Evolutionary conservation across 2,113 vertebrate genomes (phyloP), one percentile per base, ranked within the genome.

Genomic region (Dipodomys spectabilis): DNA sequence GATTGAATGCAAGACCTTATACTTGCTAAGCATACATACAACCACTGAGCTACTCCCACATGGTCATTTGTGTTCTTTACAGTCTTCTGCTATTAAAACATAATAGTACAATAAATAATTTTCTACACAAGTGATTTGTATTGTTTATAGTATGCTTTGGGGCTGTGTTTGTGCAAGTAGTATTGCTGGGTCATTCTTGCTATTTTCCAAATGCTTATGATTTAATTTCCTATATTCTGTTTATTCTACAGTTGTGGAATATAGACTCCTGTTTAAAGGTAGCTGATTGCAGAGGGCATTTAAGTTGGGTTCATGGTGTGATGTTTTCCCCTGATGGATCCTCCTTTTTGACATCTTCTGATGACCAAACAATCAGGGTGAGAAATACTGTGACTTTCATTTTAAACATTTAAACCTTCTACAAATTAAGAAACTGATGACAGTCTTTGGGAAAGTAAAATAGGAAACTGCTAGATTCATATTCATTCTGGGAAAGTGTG

Each of bases 361-460:
- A 99, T 92, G 99, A 99, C 95, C 99, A 99, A 94, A 99, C 99
- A 82, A 97, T 99, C 96, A 98, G 99, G 44, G 99, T 99, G 97
- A 98, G 98, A 79, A 90, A 69, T 86, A 81, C 0, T 82, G 62
- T 94, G 65, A 73, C 80, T 96, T 96, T 62, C 35, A 67, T 93
- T 32, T 91, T 96, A 86, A 35, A 91, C 39, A 73, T 92, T 89
- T 96, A 88, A 75, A 72, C n/a, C 22, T 77, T 35, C 16, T 91
- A 45, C 28, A 92, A 67, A 12, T 11, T 69, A 64, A 90, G 25
- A 90, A 88, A 86, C n/a, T 82, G 18, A n/a, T 96, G 62, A 10
- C 2, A 69, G 49, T 68, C 39, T 45, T 69, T 12, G 18, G 20
- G 39, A 32, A 78, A 72, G 44, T 82, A 84, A 96, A 94, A 87